Conservation (phyloP, 2,113 vertebrate species). For the Lates calcarifer region DNA sequence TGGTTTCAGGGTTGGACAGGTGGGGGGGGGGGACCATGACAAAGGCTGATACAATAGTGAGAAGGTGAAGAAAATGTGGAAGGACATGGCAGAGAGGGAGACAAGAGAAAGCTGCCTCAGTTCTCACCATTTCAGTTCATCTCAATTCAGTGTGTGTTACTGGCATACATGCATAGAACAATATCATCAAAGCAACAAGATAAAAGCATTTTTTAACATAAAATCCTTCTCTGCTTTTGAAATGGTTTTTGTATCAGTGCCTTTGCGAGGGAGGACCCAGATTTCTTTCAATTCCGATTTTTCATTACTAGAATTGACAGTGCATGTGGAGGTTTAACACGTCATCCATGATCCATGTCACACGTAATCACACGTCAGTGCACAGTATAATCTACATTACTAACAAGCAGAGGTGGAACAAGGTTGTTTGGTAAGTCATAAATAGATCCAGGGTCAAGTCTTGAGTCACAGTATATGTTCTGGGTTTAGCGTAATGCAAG, state of each 20-base stretch:
- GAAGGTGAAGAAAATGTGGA: neutral
- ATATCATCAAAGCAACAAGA: constrained; percentile 37
- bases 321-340: neutral
- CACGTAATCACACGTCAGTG: neutral
- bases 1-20: constrained; percentile 30
- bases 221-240: constrained; percentile 21
- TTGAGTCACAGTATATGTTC: no score
- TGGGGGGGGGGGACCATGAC: neutral
- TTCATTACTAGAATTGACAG: neutral
- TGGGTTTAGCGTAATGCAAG: no score
- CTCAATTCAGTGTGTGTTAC: constrained; percentile 11
- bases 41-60: neutral
- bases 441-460: no score
- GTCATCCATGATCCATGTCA: neutral
- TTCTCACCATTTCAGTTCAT: constrained; percentile 16
- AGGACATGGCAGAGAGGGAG: constrained; percentile 4
- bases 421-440: neutral
- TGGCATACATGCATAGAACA: constrained; percentile 15
- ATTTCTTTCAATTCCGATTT: constrained; percentile 4
- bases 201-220: constrained; percentile 22
- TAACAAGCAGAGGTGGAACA: neutral
- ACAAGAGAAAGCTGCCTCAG: constrained; percentile 3
- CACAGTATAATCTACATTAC: neutral
- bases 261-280: neutral
- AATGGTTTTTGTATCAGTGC: constrained; percentile 5